Percentiles rank a stretch among this genome's conserved stretches.
Evolutionary conservation across 1,140 invertebrate species (phyloP).

Genomic region (Euura lappo): DNA sequence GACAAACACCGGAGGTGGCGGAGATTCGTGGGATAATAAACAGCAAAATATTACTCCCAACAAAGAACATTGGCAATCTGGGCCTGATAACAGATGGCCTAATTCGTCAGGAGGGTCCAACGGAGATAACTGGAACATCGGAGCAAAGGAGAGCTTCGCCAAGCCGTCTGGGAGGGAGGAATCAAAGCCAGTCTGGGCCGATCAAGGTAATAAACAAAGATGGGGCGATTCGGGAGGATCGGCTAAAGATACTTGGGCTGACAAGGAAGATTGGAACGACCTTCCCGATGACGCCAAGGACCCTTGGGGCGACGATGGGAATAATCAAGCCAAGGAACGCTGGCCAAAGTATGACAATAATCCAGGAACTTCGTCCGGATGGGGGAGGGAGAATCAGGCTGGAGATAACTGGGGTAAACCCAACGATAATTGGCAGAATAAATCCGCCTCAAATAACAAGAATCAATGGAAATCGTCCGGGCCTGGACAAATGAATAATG

Average conservation of each 20-base stretch:
- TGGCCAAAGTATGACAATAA: conserved; percentile 6
- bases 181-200: not conserved
- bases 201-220: conserved; percentile 18
- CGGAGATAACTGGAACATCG: conserved; percentile 41
- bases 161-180: conserved; percentile 11
- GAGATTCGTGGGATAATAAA: conserved; percentile 31
- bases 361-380: conserved; percentile 1
- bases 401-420: conserved; percentile 6
- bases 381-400: conserved; percentile 20
- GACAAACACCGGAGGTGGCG: conserved; percentile 16
- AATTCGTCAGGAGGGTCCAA: conserved; percentile 16
- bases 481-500: conserved; percentile 23
- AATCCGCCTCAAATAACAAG: conserved; percentile 22
- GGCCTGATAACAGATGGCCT: conserved; percentile 24
- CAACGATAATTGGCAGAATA: conserved; percentile 14
- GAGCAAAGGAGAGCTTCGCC: conserved; percentile 36
- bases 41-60: conserved; percentile 10
- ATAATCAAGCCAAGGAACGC: conserved; percentile 9
- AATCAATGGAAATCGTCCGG: conserved; percentile 26
- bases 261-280: conserved; percentile 51
- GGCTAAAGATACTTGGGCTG: conserved; percentile 26
- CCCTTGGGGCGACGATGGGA: conserved; percentile 54
- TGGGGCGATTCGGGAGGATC: conserved; percentile 31
- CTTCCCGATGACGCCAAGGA: conserved; percentile 57
- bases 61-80: conserved; percentile 31